Evolutionary conservation across 2,888 invertebrate species (phyloP), one percentile per base, ranked within the genome.

Genomic region (Yponomeuta sedellus): DNA sequence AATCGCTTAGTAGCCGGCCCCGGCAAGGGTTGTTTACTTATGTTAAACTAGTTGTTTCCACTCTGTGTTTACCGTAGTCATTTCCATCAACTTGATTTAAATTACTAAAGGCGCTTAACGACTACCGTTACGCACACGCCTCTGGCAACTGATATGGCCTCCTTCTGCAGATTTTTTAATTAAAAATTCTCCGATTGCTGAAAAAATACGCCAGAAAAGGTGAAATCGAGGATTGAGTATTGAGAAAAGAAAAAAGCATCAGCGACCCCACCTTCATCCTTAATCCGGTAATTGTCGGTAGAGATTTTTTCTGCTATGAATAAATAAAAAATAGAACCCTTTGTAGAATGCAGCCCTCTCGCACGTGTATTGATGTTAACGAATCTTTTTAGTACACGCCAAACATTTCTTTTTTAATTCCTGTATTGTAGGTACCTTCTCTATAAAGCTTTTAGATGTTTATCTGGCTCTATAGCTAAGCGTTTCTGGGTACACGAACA

Each of bases 221-320:
- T 76, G 72, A 80, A 76, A 78, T 77, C 73, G 75, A 79, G 77
- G 75, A 16, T 61, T 67, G 44, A 39, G 52, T 10, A 34, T n/a
- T 71, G 73, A 81, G 82, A 81, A 81, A 79, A 77, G 40, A 44
- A 62, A 39, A 62, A 34, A 62, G 25, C 25, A 22, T 71, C 69
- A 71, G 74, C 73, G 74, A 52, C 79, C 80, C 80, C 77, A 75
- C 78, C 76, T 84, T 83, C 82, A 82, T 80, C 81, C 81, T 77
- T 89, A 87, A 90, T 89, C 86, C 81, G 78, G 83, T 85, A 86
- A 88, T 88, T 86, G 88, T 88, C 78, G 77, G 79, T 77, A 72
- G 75, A 78, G 39, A 79, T 85, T 88, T 77, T 86, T 87, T 81
- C 71, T 71, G 74, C 74, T 75, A 76, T 77, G 75, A 79, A 81